phyloP scores from a whole-genome alignment of 2,797 vertebrate genomes.

The Anguilla pacifica region DNA sequence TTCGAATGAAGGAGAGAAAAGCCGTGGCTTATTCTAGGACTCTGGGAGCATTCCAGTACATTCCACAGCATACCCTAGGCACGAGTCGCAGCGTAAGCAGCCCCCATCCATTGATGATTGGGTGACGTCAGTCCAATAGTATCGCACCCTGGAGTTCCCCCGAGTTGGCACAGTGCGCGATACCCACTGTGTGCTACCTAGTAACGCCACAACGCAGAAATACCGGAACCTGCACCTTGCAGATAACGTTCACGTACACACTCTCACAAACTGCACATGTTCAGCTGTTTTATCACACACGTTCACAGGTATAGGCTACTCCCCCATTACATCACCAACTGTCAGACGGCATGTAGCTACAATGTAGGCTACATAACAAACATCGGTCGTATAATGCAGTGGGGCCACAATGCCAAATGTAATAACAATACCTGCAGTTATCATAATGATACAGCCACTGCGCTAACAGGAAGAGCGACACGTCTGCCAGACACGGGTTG shows the following conservation, averaged over 20 bases:
- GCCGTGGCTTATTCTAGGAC: neutral
- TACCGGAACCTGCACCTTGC: constrained; percentile 25
- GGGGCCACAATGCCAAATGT: neutral
- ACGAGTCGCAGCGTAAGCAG: constrained; percentile 27
- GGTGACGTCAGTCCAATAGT: constrained; percentile 67
- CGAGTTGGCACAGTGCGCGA: neutral
- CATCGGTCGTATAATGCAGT: neutral
- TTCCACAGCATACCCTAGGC: constrained; percentile 37
- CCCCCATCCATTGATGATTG: constrained; percentile 52
- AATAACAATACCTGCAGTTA: neutral
- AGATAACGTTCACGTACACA: neutral
- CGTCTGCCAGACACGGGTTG: constrained; percentile 46
- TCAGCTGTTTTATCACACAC: neutral
- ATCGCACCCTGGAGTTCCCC: constrained; percentile 58
- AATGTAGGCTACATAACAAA: constrained; percentile 31
- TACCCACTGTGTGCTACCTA: neutral
- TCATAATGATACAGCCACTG: constrained; percentile 14
- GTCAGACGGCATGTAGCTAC: constrained; percentile 34
- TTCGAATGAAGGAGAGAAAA: neutral
- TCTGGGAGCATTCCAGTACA: constrained; percentile 46
- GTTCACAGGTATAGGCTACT: neutral
- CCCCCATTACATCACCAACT: constrained; percentile 45
- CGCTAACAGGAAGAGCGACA: constrained; percentile 49
- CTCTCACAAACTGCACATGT: constrained; percentile 24
- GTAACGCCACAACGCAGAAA: constrained; percentile 19